These are phyloP conservation scores for Fringilla coelebs DNA, from an alignment of 2,797 vertebrate genomes.

Conservation along the genomic window DNA sequence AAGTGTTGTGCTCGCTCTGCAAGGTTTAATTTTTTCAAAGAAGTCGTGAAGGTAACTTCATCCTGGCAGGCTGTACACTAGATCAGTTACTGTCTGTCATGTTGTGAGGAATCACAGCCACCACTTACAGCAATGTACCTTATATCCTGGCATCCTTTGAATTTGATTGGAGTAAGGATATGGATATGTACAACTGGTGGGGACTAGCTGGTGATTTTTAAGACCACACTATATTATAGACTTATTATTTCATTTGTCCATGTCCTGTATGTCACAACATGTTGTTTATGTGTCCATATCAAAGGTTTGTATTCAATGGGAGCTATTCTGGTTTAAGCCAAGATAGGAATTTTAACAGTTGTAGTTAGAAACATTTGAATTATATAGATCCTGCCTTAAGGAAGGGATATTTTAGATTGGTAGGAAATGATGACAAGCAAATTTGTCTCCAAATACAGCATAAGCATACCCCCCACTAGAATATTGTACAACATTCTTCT, in stretches of 20 bases:
- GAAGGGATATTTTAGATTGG: background rate
- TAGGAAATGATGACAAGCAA: background rate
- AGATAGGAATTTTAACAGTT: background rate
- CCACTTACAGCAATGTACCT: background rate
- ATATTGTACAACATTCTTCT: background rate
- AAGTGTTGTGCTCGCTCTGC: background rate
- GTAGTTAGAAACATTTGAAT: background rate
- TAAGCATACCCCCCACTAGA: background rate
- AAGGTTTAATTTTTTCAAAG: background rate
- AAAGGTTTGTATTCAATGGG: background rate
- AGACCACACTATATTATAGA: background rate
- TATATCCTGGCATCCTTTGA: background rate
- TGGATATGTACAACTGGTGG: background rate
- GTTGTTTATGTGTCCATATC: background rate
- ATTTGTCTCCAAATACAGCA: background rate
- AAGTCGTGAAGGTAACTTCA: background rate
- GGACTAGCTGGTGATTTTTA: background rate
- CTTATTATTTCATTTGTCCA: background rate
- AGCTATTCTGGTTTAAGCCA: background rate
- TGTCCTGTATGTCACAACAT: fast-evolving
- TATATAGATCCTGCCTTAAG: background rate
- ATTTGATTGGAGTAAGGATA: background rate
- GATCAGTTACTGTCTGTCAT: background rate
- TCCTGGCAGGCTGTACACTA: background rate
- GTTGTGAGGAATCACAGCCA: background rate